Evolutionary conservation across 2,797 vertebrate genomes (phyloP).

Genomic region (Mus spretus): DNA sequence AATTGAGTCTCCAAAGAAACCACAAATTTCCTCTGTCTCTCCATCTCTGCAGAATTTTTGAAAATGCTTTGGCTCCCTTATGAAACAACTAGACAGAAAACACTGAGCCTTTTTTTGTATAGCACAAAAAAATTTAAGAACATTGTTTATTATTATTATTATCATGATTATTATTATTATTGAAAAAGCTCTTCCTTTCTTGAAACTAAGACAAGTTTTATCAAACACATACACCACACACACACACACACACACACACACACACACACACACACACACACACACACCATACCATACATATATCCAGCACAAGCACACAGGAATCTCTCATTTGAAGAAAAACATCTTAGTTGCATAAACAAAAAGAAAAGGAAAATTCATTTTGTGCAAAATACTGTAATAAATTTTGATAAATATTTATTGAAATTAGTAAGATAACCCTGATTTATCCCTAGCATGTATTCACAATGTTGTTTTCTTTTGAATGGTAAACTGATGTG

Average conservation of each 20-base stretch:
- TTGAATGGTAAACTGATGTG: neutral
- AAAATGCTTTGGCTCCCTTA: neutral
- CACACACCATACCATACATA: neutral
- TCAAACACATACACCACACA: neutral
- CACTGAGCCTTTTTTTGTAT: neutral
- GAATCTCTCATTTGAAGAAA: neutral
- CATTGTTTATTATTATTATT: neutral
- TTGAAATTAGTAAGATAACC: neutral
- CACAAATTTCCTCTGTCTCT: neutral
- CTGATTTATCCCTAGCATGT: neutral
- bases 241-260: neutral
- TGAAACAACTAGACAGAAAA: neutral
- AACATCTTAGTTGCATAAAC: neutral
- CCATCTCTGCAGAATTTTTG: neutral
- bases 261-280: neutral
- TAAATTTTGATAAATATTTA: neutral
- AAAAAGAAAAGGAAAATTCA: neutral
- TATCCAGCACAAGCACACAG: neutral
- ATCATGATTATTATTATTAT: neutral
- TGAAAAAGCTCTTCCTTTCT: neutral
- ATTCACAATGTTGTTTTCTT: neutral
- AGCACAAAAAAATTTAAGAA: neutral
- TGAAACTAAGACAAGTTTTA: neutral
- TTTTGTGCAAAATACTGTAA: constrained; percentile 1
- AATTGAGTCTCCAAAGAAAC: neutral